These are phyloP conservation scores for Philotrypesis tridentata DNA, from an alignment of 1,140 invertebrate species.

Conservation along the genomic window DNA sequence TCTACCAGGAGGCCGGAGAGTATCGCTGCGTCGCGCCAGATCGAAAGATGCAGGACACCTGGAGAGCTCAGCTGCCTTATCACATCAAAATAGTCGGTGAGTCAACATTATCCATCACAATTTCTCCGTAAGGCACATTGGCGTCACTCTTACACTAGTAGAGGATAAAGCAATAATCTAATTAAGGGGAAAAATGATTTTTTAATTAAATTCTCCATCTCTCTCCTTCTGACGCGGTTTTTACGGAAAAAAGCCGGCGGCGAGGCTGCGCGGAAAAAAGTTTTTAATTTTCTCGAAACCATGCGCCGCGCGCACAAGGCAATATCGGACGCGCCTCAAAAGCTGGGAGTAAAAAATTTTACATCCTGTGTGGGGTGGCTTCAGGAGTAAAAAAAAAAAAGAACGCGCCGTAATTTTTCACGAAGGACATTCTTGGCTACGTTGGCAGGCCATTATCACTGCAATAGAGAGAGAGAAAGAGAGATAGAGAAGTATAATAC, in stretches of 20 bases:
- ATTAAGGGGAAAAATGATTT: background rate
- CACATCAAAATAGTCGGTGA: conserved; percentile 77
- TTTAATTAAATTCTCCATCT: background rate
- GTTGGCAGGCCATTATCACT: conserved; percentile 29
- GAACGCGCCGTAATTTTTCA: conserved; percentile 8
- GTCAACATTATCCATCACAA: conserved; percentile 48
- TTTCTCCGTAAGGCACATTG: too few species aligned
- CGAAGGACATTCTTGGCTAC: conserved; percentile 12
- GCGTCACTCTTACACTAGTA: too few species aligned
- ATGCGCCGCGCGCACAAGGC: background rate
- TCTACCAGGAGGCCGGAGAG: conserved; percentile 85
- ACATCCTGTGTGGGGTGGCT: background rate
- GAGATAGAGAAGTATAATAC: background rate
- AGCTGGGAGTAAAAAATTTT: background rate
- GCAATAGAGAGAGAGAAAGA: background rate
- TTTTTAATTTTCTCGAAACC: background rate
- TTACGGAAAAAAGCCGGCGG: too few species aligned
- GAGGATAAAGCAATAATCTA: too few species aligned
- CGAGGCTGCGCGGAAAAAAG: background rate
- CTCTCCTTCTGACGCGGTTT: background rate
- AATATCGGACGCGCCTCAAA: background rate
- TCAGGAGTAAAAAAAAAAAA: background rate
- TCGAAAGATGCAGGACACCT: conserved; percentile 73
- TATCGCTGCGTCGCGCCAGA: conserved; percentile 82
- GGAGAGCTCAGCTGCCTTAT: conserved; percentile 73